Conservation (phyloP, 53 echinoderm and acorn worm genomes). For the Echinometra lucunter region DNA sequence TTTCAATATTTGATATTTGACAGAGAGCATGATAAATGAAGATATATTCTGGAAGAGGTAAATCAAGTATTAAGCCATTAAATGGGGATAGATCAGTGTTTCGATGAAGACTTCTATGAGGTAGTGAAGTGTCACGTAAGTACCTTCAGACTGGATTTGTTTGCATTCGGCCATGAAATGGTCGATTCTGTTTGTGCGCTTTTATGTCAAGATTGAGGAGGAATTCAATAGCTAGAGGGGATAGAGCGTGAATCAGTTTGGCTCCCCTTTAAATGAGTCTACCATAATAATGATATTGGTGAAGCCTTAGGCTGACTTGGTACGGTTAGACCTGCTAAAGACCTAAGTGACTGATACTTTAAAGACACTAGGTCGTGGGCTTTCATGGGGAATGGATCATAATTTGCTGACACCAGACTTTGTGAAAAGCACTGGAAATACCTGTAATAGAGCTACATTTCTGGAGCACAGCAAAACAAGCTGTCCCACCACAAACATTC, state of each 20-base stretch:
- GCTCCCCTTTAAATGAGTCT: neutral
- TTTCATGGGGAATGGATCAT: no score
- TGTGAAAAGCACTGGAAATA: no score
- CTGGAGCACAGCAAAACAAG: no score
- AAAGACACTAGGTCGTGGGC: no score
- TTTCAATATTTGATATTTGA: conserved; percentile 30
- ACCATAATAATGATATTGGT: neutral
- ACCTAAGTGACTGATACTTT: no score
- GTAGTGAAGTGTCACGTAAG: neutral
- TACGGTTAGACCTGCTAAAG: neutral
- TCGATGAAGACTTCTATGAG: neutral
- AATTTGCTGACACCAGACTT: no score
- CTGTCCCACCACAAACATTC: no score
- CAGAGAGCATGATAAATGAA: conserved; percentile 9
- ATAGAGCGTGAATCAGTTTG: neutral
- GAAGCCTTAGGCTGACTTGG: neutral
- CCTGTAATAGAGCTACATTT: no score
- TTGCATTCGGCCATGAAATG: conserved; percentile 21
- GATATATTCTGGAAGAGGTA: neutral
- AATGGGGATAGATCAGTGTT: neutral
- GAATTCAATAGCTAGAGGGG: neutral
- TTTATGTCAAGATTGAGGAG: neutral
- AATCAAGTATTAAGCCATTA: conserved; percentile 14
- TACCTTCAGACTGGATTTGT: conserved; percentile 26
- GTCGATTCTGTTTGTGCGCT: conserved; percentile 21